Evolutionary conservation across 2,113 vertebrate genomes (phyloP).

Genomic region (Cyprinodon tularosa): DNA sequence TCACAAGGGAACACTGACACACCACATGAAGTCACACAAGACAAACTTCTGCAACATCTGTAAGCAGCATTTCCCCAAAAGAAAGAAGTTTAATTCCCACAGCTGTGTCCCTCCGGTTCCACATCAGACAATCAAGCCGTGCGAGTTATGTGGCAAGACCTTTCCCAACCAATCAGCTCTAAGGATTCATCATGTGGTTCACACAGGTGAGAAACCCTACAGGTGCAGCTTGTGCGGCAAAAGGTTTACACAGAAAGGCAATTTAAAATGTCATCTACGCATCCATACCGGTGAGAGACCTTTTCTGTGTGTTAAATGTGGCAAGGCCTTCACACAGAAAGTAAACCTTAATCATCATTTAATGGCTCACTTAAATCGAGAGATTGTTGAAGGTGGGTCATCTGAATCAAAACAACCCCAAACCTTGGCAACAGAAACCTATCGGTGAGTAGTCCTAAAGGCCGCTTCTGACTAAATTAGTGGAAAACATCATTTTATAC

Average conservation of each 20-base stretch:
- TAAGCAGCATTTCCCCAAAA: constrained; percentile 56
- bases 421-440: not conserved
- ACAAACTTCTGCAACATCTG: constrained; percentile 63
- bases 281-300: constrained; percentile 74
- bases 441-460: not conserved
- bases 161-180: constrained; percentile 68
- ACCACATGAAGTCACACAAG: constrained; percentile 71
- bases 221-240: constrained; percentile 64
- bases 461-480: not conserved
- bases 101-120: constrained; percentile 36
- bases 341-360: constrained; percentile 73
- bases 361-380: constrained; percentile 48
- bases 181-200: constrained; percentile 67
- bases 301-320: constrained; percentile 66
- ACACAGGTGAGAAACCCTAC: constrained; percentile 73
- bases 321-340: constrained; percentile 71
- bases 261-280: constrained; percentile 72
- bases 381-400: constrained; percentile 4
- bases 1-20: constrained; percentile 63
- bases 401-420: constrained; percentile 1
- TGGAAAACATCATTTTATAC: not conserved
- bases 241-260: constrained; percentile 74
- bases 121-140: constrained; percentile 27
- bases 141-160: constrained; percentile 66
- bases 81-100: constrained; percentile 52